Evolutionary conservation across 1,140 invertebrate genomes (phyloP).

Genomic region (Pentalonia nigronervosa): DNA sequence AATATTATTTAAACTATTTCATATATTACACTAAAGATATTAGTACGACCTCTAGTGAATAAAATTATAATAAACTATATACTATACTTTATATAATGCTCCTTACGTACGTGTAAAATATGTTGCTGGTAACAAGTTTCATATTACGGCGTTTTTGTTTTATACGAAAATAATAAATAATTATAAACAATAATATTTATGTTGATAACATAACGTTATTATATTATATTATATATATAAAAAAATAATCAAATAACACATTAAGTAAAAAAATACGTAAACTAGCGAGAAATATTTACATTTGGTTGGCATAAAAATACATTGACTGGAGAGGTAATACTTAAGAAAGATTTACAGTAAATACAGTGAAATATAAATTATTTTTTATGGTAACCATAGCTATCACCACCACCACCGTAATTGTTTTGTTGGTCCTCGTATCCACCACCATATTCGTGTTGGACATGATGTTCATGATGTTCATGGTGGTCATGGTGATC

Average conservation of each 20-base stretch:
- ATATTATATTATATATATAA: slow-evolving; percentile 6
- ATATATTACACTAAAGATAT: neutral
- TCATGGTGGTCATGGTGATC: slow-evolving; percentile 67
- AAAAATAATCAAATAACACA: neutral
- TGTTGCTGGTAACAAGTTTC: neutral
- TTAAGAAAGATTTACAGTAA: neutral
- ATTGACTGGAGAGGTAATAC: slow-evolving; percentile 42
- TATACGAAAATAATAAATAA: neutral
- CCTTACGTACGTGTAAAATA: neutral
- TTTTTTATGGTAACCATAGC: slow-evolving; percentile 50
- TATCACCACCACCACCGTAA: neutral
- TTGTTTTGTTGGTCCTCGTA: slow-evolving; percentile 46
- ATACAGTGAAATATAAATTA: neutral
- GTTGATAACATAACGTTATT: neutral
- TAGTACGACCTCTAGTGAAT: slow-evolving; percentile 14
- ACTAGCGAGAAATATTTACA: slow-evolving; percentile 45
- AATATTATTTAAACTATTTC: neutral
- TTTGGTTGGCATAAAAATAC: neutral
- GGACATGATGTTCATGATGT: slow-evolving; percentile 63
- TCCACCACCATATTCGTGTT: neutral
- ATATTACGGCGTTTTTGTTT: neutral
- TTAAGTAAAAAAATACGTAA: slow-evolving; percentile 4
- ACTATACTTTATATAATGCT: neutral
- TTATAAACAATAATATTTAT: neutral
- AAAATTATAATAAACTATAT: neutral